Evolutionary conservation across 2,113 vertebrate species (phyloP).

Genomic region (Pterocles orientalis): DNA sequence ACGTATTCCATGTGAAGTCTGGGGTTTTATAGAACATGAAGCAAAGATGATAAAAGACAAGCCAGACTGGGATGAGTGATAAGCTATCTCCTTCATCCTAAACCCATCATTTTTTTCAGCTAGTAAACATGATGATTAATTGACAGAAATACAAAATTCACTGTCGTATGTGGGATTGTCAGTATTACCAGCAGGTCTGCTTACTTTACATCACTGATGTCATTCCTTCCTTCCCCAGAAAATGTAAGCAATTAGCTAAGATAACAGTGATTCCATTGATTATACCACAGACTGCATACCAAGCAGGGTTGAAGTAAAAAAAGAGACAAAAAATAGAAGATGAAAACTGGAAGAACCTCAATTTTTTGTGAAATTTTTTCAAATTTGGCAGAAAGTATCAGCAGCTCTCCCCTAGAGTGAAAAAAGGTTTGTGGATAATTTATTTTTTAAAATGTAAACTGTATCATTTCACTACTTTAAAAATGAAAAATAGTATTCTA

Average conservation of each 20-base stretch:
- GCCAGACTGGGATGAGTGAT: not conserved
- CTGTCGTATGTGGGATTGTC: not conserved
- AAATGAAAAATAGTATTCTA: not conserved
- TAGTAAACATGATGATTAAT: constrained; percentile 20
- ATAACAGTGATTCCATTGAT: not conserved
- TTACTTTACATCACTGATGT: not conserved
- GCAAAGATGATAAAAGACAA: not conserved
- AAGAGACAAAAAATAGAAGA: not conserved
- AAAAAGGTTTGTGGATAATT: not conserved
- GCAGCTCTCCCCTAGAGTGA: not conserved
- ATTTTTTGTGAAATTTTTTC: not conserved
- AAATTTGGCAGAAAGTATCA: not conserved
- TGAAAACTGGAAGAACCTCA: not conserved
- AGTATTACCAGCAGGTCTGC: not conserved
- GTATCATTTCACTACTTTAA: not conserved
- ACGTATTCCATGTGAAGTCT: not conserved
- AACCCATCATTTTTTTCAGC: not conserved
- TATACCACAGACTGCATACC: not conserved
- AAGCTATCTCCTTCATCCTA: not conserved
- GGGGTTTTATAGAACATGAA: not conserved
- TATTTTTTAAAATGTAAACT: not conserved
- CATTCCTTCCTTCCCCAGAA: not conserved
- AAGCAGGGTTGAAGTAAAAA: not conserved
- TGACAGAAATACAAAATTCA: not conserved
- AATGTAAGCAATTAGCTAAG: not conserved